A percentile compares a stretch with the other conserved stretches of the same genome.
These are phyloP conservation scores for Styela plicata DNA, from an alignment of 23 tunicate species.

Conservation along the genomic window DNA sequence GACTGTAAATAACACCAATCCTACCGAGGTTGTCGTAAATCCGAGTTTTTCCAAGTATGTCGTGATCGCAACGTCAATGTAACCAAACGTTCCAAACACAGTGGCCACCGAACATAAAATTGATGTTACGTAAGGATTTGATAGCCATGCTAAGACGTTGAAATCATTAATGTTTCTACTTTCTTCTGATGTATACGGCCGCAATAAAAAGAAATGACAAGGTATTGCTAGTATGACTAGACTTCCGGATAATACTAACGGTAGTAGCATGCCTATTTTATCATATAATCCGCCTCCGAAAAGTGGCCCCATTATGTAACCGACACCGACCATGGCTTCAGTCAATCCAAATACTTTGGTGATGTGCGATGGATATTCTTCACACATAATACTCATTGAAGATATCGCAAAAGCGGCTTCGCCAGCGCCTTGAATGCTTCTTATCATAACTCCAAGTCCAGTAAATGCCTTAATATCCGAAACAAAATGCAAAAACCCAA, in stretches of 20 bases:
- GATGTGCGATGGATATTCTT: slow-evolving; percentile 23
- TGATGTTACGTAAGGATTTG: not conserved
- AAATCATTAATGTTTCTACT: not conserved
- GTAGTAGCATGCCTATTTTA: slow-evolving; percentile 4
- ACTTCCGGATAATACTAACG: slow-evolving; percentile 4
- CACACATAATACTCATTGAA: slow-evolving; percentile 10
- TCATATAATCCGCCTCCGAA: slow-evolving; percentile 13
- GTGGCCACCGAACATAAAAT: not conserved
- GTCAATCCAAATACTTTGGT: slow-evolving; percentile 18
- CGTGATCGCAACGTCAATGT: slow-evolving; percentile 8
- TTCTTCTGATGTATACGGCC: not conserved
- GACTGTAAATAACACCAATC: not conserved
- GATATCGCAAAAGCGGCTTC: slow-evolving; percentile 18
- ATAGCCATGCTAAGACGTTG: slow-evolving; percentile 7
- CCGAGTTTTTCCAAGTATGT: not conserved
- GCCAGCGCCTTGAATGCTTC: slow-evolving; percentile 7
- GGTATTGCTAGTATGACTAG: slow-evolving; percentile 2
- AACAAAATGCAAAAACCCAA: slow-evolving; percentile 22
- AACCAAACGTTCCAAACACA: slow-evolving; percentile 13
- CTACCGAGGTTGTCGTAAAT: not conserved
- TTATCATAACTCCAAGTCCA: not conserved
- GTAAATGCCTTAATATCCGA: not conserved
- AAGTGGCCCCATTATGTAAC: slow-evolving; percentile 21
- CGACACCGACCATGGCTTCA: slow-evolving; percentile 16
- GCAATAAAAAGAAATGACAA: not conserved